Evolutionary conservation across 2,797 vertebrate species (phyloP), one percentile per base, ranked within the genome.

Genomic region (Sebastes taczanowskii): DNA sequence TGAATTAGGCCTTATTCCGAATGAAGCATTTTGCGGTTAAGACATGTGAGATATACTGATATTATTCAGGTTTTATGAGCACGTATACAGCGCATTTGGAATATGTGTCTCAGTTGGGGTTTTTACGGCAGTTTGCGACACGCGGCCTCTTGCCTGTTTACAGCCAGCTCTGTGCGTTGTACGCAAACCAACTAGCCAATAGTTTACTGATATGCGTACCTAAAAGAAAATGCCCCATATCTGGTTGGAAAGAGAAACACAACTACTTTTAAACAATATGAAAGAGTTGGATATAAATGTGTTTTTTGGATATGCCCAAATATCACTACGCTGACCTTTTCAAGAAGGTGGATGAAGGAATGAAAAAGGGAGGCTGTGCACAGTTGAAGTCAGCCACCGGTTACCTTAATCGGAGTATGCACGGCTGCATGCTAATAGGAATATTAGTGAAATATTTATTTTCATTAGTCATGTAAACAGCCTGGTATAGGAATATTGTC

Each of bases 181-280:
- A 46, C 0, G 42, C 42, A 46, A 18, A 46, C 14, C 14, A 46
- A 46, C 42, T 46, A 46, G 42, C 42, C 42, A 11, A 34, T 6
- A n/a, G 6, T 62, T 62, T 60, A 18, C 30, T n/a, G 30, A 34
- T 30, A n/a, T 61, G 16, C 18, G 11, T n/a, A 6, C 23, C 23
- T 13, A n/a, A 61, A 34, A 32, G 29, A 32, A 61, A 20, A 62
- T 10, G 18, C 30, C 60, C 11, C 2, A 11, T 11, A n/a, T 32
- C 30, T 30, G 9, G 20, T 34, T 20, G 16, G 20, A n/a, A 34
- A 29, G 18, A 34, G 10, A 34, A 62, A 35, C 32, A 35, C 60
- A 34, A 0, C 11, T 32, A 34, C 32, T 27, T 59, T 59, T 23
- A 0, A 55, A 55, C 20, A 55, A 0, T 22, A 6, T 55, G n/a